Base-by-base conservation (phyloP, 2,797 vertebrate genomes). In the Pangasius larnaudii region DNA sequence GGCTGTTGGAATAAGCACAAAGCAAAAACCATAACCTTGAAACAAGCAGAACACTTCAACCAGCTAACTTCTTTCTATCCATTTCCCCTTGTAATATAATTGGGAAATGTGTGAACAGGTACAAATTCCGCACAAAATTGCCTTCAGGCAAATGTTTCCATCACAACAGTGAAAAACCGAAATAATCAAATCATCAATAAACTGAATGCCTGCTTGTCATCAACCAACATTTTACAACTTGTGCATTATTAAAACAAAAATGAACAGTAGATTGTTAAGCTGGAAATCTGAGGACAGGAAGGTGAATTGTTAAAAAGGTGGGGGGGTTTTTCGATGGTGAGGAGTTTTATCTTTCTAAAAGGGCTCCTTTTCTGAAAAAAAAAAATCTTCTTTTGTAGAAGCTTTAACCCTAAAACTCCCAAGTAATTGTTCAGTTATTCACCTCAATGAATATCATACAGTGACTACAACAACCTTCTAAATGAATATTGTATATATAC, bases 11-110 rank as follows among this genome's bases (percentile, higher is more conserved):
- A 81, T 85, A 36, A 72, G 33, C 83, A 72, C 49, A 79, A 59
- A 85, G 39, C 65, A 86, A 88, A 88, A 24, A 65, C 24, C 6
- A 42, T 9, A 61, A 85, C 78, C 77, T 85, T 85, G 39, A 85
- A 80, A 49, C 72, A 79, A 74, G 14, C 58, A 33, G 19, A 75
- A 75, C 74, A 51, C 19, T 36, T 59, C 36, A 85, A 27, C 36
- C 5, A 8, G 22, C n/a, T 42, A 79, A 81, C 10, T 53, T 63
- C 13, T 19, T 59, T 27, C 46, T 59, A 85, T 42, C 16, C n/a
- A 36, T 67, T 80, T 78, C 46, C 16, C 0, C 36, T 77, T 69
- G 19, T 39, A 39, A 58, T 83, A 51, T 27, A 61, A 18, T 63
- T 30, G 24, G 36, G 11, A 58, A 74, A 63, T 51, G 6, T 42